These are phyloP conservation scores for Drosophila flavopinicola DNA, from an alignment of 2,888 invertebrate genomes.

Conservation along the genomic window DNA sequence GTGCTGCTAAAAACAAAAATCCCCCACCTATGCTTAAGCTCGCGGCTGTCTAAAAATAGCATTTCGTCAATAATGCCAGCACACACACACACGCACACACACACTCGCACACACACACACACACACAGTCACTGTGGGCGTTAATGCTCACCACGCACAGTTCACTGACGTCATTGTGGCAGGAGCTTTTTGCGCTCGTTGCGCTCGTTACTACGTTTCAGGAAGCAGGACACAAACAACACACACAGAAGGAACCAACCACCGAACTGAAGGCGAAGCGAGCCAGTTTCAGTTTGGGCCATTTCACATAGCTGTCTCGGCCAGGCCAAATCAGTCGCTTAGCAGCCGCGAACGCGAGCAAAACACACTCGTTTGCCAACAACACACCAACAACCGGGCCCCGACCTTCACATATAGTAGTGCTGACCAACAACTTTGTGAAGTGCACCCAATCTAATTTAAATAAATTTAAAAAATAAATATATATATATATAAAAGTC, in stretches of 20 bases:
- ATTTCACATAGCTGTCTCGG: constrained; percentile 54
- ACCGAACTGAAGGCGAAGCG: constrained; percentile 21
- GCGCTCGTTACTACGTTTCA: constrained; percentile 71
- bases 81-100: constrained; percentile 33
- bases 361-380: constrained; percentile 40
- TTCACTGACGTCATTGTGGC: constrained; percentile 80
- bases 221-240: constrained; percentile 65
- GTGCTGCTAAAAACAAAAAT: constrained; percentile 64
- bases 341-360: constrained; percentile 77
- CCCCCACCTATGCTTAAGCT: constrained; percentile 47
- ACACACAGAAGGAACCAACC: constrained; percentile 25
- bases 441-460: constrained; percentile 5
- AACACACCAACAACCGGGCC: constrained; percentile 16
- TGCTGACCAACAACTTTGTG: constrained; percentile 5
- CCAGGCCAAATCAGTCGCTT: constrained; percentile 72
- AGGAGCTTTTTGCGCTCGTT: constrained; percentile 66
- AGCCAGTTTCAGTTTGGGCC: constrained; percentile 53
- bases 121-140: constrained; percentile 57
- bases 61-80: constrained; percentile 67
- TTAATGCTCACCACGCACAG: constrained; percentile 51
- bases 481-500: too few relatives aligned
- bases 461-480: too few relatives aligned
- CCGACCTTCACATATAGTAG: constrained; percentile 53
- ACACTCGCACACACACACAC: constrained; percentile 23
- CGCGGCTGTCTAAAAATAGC: constrained; percentile 68